Evolutionary conservation across 2,113 vertebrate genomes (phyloP), one percentile per base, ranked within the genome.

Genomic region (Brachionichthys hirsutus): DNA sequence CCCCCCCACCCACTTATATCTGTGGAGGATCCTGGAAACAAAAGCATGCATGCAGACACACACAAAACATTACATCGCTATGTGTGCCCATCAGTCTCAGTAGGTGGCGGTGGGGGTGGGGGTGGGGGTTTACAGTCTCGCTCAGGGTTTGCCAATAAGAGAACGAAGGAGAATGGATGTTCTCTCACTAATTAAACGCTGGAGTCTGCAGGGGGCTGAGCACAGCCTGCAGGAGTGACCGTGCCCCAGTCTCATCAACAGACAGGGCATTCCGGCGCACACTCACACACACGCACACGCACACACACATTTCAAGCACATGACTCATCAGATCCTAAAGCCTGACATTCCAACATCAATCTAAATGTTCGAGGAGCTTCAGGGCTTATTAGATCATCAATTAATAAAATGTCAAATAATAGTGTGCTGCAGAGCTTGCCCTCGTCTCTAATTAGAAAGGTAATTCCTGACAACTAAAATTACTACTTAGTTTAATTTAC

Each of bases 161-260:
- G 40, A 61, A 62, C 61, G 56, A 71, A 81, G 61, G 62, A 69
- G 68, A 57, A 82, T 73, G 67, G 71, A 80, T 81, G 77, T 64
- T 73, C 75, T 78, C 64, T 71, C 51, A 66, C 77, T 87, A 86
- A 86, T 88, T 85, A 84, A 86, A 83, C 83, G 76, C 60, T 61
- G 53, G 36, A 67, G 59, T 77, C 79, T 82, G 56, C 47, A 38
- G 78, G 62, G n/a, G 80, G 81, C 54, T 18, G 36, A 77, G 69
- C 53, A 30, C 41, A 70, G 81, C 22, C 79, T 44, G 65, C 71
- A 69, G 70, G 67, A 46, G 67, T 43, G n/a, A 61, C 70, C 56
- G 11, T 70, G 71, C 54, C 73, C 70, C 7, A 3, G 34, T 83
- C 62, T 74, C n/a, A 68, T 50, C 73, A 76, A 72, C 74, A 73